Base-by-base conservation (phyloP, 2,888 invertebrate genomes). In the Acleris cristana region DNA sequence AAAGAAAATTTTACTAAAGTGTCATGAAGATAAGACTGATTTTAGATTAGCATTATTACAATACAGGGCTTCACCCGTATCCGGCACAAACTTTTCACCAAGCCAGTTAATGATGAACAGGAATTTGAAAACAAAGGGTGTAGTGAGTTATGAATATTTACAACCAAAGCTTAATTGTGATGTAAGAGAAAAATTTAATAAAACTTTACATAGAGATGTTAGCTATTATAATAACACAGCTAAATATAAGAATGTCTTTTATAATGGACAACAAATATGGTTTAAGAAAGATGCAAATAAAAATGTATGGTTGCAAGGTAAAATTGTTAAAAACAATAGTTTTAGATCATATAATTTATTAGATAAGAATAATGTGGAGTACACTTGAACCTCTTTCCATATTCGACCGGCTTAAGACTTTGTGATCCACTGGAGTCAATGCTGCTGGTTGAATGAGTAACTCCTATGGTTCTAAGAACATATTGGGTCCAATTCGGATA, bases 351-450 rank as follows among this genome's bases (percentile, higher is more conserved):
- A 48, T 58, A 48, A 19, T 23, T 2, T 58, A 23, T 2, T 16
- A 26, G 58, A 58, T 26, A 48, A 18, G 5, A 16, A 58, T 16
- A 58, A 48, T 45, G 45, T 45, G 1, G 10, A 8, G 3, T 58
- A 58, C n/a, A 19, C 8, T 5, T 4, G 58, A 48, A 58, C 58
- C 12, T 58, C 58, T 23, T 58, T 26, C 4, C 48, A 48, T 18
- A 58, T 58, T 16, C 16, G 58, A 48, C 16, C 45, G 21, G 16
- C 40, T 19, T 18, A 26, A 23, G 19, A 8, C 40, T 40, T 30
- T 19, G 19, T 56, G 56, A 7, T 26, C 19, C 55, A 30, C n/a
- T 12, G 30, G 54, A 21, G 23, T 23, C 48, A 23, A 23, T 3
- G 26, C 26, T 26, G 26, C 26, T 26, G 26, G 5, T 26, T 6